Conservation (phyloP, 2,113 vertebrate species). For the Festucalex cinctus region DNA sequence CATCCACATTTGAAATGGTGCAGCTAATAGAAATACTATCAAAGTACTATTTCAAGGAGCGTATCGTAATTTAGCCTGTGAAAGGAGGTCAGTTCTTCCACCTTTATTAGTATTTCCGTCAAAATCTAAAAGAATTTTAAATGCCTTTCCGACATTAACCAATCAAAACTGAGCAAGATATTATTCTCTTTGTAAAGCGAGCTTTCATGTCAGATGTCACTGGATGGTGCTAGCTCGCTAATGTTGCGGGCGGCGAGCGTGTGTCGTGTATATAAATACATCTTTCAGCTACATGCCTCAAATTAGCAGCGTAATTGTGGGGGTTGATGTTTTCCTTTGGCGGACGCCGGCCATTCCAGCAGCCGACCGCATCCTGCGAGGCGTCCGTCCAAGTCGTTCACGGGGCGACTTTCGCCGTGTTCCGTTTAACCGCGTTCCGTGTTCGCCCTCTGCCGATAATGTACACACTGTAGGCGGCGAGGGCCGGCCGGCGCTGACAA, state of each 20-base stretch:
- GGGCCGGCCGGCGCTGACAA: constrained; percentile 14
- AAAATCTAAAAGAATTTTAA: no score
- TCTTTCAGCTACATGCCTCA: constrained; percentile 6
- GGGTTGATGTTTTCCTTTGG: constrained; percentile 29
- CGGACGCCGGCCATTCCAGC: constrained; percentile 20
- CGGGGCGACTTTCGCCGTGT: constrained; percentile 30
- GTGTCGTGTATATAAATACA: neutral
- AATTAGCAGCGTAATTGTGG: constrained; percentile 31
- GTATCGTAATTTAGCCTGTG: no score
- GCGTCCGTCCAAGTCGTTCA: constrained; percentile 41
- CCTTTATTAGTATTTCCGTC: no score
- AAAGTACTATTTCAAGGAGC: no score
- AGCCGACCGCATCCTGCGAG: constrained; percentile 26
- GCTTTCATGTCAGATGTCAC: neutral
- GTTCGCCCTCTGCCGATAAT: constrained; percentile 33
- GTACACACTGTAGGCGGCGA: constrained; percentile 18
- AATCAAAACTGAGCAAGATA: neutral
- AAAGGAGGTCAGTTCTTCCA: no score
- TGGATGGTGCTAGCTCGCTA: neutral
- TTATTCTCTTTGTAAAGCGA: neutral
- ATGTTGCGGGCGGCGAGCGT: neutral
- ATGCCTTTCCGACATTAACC: neutral
- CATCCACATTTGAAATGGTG: no score
- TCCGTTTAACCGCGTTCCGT: constrained; percentile 33
- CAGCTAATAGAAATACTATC: no score